Conservation (phyloP, 1,140 invertebrate genomes). For the Dysdera silvatica region DNA sequence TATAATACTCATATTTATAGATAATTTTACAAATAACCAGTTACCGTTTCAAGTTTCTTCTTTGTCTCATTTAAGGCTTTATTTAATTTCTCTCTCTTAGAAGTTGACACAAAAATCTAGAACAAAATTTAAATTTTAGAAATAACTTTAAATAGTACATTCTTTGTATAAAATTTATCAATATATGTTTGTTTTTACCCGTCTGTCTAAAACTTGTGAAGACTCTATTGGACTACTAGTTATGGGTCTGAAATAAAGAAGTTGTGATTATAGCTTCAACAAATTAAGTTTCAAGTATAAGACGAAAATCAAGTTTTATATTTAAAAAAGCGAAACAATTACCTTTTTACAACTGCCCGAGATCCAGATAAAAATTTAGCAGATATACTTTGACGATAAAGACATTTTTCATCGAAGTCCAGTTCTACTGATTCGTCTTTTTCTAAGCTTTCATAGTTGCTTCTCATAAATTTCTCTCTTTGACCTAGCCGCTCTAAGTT, state of each 20-base stretch:
- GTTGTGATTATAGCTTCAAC: background rate
- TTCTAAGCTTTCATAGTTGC: conserved; percentile 66
- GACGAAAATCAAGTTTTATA: conserved; percentile 1
- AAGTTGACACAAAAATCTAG: conserved; percentile 38
- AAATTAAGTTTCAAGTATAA: background rate
- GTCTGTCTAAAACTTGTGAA: conserved; percentile 1
- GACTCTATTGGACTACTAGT: conserved; percentile 4
- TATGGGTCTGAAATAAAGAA: background rate
- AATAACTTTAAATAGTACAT: background rate
- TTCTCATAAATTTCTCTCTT: conserved; percentile 65
- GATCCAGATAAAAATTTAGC: conserved; percentile 37
- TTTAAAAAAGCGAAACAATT: background rate
- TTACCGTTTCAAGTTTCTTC: conserved; percentile 77
- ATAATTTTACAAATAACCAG: too few species aligned
- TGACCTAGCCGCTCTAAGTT: conserved; percentile 60
- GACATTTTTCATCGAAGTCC: conserved; percentile 6
- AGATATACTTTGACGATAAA: conserved; percentile 34
- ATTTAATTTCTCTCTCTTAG: conserved; percentile 71
- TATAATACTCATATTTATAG: too few species aligned
- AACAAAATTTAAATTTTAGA: conserved; percentile 5
- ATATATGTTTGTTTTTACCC: background rate
- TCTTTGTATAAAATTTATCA: background rate
- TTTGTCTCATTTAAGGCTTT: conserved; percentile 67
- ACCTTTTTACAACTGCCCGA: conserved; percentile 27
- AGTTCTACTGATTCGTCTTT: conserved; percentile 14